Percentiles rank a stretch among this genome's conserved stretches.
Evolutionary conservation across 2,113 vertebrate genomes (phyloP).

Genomic region (Pseudorhombus dupliciocellatus): DNA sequence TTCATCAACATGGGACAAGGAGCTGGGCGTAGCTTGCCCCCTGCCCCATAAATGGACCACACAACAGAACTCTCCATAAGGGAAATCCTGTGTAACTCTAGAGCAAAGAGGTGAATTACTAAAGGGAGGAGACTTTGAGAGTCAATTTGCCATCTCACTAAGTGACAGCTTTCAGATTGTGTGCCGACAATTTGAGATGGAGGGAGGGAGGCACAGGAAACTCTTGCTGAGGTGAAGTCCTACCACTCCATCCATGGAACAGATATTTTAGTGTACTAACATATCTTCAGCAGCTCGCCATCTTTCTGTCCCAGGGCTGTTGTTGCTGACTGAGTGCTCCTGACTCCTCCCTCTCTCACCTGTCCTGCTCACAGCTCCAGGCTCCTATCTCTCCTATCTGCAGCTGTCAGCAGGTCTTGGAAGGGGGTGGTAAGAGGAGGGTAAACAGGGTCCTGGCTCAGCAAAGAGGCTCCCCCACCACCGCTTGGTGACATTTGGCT

Average conservation of each 20-base stretch:
- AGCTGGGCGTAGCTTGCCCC: constrained; percentile 71
- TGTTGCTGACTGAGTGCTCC: constrained; percentile 55
- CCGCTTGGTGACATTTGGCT: constrained; percentile 38
- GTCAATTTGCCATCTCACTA: constrained; percentile 53
- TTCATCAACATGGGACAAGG: constrained; percentile 74
- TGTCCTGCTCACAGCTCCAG: constrained; percentile 70
- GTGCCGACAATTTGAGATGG: constrained; percentile 28
- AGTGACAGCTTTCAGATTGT: constrained; percentile 44
- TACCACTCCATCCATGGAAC: constrained; percentile 12
- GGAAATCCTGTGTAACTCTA: constrained; percentile 76
- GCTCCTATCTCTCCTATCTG: constrained; percentile 78
- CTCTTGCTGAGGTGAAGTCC: not conserved
- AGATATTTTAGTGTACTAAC: constrained; percentile 21
- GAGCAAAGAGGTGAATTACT: constrained; percentile 62
- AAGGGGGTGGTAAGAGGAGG: constrained; percentile 62
- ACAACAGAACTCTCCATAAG: constrained; percentile 74
- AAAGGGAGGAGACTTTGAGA: constrained; percentile 63
- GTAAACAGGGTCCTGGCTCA: constrained; percentile 75
- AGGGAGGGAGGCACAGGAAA: constrained; percentile 1
- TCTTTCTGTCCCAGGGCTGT: constrained; percentile 62
- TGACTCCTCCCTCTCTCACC: constrained; percentile 75
- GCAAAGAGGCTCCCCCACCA: constrained; percentile 60
- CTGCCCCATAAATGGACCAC: constrained; percentile 78
- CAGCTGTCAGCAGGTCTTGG: constrained; percentile 81
- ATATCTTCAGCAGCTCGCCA: constrained; percentile 43